Conservation (phyloP, 2,797 vertebrate species). For the Micrastur ruficollis region DNA sequence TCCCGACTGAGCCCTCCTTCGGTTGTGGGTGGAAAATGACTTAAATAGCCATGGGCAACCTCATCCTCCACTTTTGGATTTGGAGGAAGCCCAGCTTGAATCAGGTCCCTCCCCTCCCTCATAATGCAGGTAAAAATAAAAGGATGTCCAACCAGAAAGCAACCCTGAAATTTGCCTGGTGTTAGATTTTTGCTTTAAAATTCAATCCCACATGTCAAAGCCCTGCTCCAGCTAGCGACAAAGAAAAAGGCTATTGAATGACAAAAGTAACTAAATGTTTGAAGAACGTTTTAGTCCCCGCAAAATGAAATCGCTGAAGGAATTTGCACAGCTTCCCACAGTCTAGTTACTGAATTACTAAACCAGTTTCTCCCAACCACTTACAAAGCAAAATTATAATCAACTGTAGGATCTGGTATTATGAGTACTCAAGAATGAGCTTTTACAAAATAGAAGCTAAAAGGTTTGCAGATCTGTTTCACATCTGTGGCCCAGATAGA, state of each 20-base stretch:
- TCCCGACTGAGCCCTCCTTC: background rate
- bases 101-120: background rate
- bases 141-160: background rate
- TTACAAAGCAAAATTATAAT: slow-evolving; percentile 46
- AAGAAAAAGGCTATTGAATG: background rate
- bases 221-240: background rate
- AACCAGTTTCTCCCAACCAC: slow-evolving; percentile 24
- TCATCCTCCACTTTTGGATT: background rate
- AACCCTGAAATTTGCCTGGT: background rate
- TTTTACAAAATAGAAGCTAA: slow-evolving; percentile 33
- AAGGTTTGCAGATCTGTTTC: slow-evolving; percentile 36
- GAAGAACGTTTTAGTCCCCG: background rate
- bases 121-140: background rate
- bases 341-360: slow-evolving; percentile 52
- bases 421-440: background rate
- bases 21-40: background rate
- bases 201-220: background rate
- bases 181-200: background rate
- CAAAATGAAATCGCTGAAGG: background rate
- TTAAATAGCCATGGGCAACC: background rate
- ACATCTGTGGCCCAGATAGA: slow-evolving; percentile 4
- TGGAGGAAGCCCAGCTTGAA: background rate
- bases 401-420: slow-evolving; percentile 26
- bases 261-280: background rate
- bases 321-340: slow-evolving; percentile 38